Evolutionary conservation across 37 sponge, comb jelly and placozoan species (phyloP).

Genomic region (Eunapius fragilis): DNA sequence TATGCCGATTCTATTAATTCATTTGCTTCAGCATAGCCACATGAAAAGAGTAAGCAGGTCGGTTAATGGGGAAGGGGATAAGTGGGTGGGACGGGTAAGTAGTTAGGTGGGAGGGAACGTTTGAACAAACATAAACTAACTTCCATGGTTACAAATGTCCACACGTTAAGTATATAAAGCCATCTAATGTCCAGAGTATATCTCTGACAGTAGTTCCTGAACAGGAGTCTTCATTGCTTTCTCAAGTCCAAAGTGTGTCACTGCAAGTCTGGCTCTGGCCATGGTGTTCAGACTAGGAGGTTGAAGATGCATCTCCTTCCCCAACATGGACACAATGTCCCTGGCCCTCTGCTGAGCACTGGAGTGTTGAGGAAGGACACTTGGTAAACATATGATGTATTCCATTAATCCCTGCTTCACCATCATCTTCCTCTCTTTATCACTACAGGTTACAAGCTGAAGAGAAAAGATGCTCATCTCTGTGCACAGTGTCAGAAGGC

Average conservation of each 20-base stretch:
- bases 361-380: neutral
- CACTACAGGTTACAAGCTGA: neutral
- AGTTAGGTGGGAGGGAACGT: too few relatives aligned
- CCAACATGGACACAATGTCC: neutral
- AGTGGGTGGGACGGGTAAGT: too few relatives aligned
- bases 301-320: constrained; percentile 1
- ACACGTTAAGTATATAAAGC: too few relatives aligned
- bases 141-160: too few relatives aligned
- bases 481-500: neutral
- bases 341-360: neutral
- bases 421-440: neutral
- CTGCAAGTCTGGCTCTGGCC: constrained; percentile 1
- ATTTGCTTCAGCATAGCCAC: too few relatives aligned
- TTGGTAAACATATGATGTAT: neutral
- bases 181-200: neutral
- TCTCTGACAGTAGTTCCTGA: neutral
- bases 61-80: too few relatives aligned
- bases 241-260: constrained; percentile 6
- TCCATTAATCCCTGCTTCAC: neutral
- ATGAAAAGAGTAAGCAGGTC: too few relatives aligned
- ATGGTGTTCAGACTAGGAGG: constrained; percentile 17
- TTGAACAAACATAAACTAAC: too few relatives aligned
- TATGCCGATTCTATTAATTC: too few relatives aligned
- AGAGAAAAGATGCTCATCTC: neutral
- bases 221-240: neutral